phyloP scores from a whole-genome alignment of 37 sponge, comb jelly and placozoan genomes.

The Oopsacas minuta region DNA sequence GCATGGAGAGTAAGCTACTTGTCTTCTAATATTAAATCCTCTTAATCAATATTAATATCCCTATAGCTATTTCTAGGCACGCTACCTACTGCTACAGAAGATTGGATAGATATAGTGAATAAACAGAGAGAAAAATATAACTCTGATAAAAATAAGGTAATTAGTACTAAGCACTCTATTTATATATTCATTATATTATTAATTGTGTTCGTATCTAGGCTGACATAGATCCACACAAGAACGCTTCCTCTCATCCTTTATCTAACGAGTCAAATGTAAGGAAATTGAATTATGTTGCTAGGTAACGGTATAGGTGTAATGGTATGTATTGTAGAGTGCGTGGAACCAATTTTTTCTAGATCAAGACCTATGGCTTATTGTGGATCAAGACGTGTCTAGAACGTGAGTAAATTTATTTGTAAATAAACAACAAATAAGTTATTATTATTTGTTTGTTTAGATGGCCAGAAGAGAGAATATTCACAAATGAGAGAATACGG shows the following conservation, averaged over 20 bases:
- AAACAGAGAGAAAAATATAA: background rate
- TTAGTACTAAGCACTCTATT: no score
- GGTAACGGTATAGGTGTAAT: background rate
- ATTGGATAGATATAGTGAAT: background rate
- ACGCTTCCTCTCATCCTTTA: background rate
- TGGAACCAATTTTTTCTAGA: conserved; percentile 89
- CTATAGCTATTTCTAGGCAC: background rate
- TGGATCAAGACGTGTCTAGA: conserved; percentile 71
- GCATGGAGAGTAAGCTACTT: conserved; percentile 6
- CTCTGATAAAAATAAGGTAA: background rate
- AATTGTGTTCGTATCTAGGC: background rate
- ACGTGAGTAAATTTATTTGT: conserved; percentile 46
- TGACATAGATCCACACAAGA: background rate
- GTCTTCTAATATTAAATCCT: background rate
- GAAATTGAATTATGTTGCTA: background rate
- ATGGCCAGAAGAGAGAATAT: conserved; percentile 3
- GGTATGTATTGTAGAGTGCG: conserved; percentile 54
- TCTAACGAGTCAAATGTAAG: background rate
- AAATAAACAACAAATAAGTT: background rate
- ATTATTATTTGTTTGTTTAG: background rate
- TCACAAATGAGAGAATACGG: background rate
- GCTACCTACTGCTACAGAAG: background rate
- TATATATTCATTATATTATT: background rate
- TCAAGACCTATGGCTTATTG: conserved; percentile 45
- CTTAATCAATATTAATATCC: background rate